Evolutionary conservation across 2,888 invertebrate genomes (phyloP).

Genomic region (Panopea generosa): DNA sequence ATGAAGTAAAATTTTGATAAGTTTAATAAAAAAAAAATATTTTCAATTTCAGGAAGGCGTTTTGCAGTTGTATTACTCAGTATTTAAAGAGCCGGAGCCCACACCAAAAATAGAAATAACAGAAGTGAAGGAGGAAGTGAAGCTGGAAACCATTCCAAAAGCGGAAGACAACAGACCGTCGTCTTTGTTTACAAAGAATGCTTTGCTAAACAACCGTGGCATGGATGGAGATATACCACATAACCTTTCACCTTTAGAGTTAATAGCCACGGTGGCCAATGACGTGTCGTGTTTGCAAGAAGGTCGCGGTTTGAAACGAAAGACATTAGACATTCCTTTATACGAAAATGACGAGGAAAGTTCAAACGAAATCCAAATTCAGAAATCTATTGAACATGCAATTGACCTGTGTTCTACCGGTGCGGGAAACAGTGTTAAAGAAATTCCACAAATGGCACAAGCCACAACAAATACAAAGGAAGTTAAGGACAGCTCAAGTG

Average conservation of each 20-base stretch:
- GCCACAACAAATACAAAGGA: background rate
- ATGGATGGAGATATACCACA: slow-evolving; percentile 54
- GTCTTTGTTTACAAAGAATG: slow-evolving; percentile 41
- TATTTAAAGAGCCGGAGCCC: slow-evolving; percentile 50
- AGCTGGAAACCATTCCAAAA: slow-evolving; percentile 8
- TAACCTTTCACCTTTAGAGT: slow-evolving; percentile 61
- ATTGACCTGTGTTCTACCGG: slow-evolving; percentile 58
- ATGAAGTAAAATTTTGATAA: too few species aligned
- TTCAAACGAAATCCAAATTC: slow-evolving; percentile 54
- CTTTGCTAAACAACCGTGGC: slow-evolving; percentile 46
- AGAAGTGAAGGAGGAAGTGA: slow-evolving; percentile 40
- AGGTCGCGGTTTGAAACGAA: slow-evolving; percentile 56
- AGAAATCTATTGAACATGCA: slow-evolving; percentile 60
- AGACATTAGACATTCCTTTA: slow-evolving; percentile 43
- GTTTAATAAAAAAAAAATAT: too few species aligned
- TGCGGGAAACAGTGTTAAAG: slow-evolving; percentile 11
- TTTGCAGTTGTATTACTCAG: slow-evolving; percentile 60
- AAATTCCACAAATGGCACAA: slow-evolving; percentile 8
- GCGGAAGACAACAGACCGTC: slow-evolving; percentile 50
- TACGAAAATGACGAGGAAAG: slow-evolving; percentile 58
- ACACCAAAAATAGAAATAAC: slow-evolving; percentile 44
- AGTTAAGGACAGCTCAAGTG: background rate
- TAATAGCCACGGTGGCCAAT: slow-evolving; percentile 63
- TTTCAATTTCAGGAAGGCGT: slow-evolving; percentile 65
- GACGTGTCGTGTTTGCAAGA: slow-evolving; percentile 55